These are phyloP conservation scores for Anoplophora glabripennis DNA, from an alignment of 1,140 invertebrate genomes.

Conservation along the genomic window DNA sequence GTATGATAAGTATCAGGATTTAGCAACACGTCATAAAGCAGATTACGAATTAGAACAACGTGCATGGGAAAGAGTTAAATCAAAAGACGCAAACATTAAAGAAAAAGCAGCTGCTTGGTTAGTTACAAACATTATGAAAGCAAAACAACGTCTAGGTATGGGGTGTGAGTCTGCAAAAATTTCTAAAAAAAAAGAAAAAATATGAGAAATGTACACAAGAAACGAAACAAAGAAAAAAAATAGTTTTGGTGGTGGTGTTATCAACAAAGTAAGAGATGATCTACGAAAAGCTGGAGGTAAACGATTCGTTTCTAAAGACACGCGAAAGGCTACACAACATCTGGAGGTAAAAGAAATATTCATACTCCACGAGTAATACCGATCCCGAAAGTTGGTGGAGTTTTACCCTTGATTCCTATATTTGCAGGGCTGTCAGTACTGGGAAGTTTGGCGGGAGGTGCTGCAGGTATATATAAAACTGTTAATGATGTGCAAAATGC, in stretches of 20 bases:
- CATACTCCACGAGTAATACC: constrained; percentile 39
- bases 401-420: constrained; percentile 45
- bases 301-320: constrained; percentile 1
- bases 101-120: constrained; percentile 39
- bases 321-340: constrained; percentile 7
- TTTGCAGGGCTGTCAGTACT: constrained; percentile 45
- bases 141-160: constrained; percentile 32
- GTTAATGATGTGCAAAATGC: constrained; percentile 36
- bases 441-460: constrained; percentile 35
- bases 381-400: constrained; percentile 43
- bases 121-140: constrained; percentile 26
- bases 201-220: too few relatives aligned
- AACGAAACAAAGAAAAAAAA: too few relatives aligned
- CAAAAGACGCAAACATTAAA: constrained; percentile 43
- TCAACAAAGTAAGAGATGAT: too few relatives aligned
- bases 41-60: constrained; percentile 46
- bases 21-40: constrained; percentile 44
- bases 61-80: constrained; percentile 45
- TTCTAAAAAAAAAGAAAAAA: too few relatives aligned
- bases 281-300: too few relatives aligned
- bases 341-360: constrained; percentile 14
- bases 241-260: too few relatives aligned
- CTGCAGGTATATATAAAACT: constrained; percentile 40
- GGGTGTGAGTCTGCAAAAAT: background rate
- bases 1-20: constrained; percentile 44